Evolutionary conservation across 2,797 vertebrate species (phyloP), one percentile per base, ranked within the genome.

Genomic region (Epinephelus malabaricus): DNA sequence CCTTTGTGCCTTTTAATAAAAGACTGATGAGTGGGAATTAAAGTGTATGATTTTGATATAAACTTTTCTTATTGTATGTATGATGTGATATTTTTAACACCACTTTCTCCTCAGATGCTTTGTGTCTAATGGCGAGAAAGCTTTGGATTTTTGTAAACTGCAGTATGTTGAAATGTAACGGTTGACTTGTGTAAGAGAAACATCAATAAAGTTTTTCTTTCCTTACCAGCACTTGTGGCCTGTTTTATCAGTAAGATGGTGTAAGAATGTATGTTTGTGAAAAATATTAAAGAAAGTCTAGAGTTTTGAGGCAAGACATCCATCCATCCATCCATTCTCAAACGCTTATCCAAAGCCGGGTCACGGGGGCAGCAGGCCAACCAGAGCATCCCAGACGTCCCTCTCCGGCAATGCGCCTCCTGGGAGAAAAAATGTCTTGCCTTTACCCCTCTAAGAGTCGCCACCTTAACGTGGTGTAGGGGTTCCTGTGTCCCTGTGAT

Each of bases 171-270:
- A 80, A 79, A 72, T 90, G 82, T 88, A 88, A 81, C 50, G 66
- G n/a, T 73, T 89, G 70, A 78, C 69, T 68, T 90, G 50, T 93
- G 68, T 86, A 87, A 73, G 38, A 82, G 53, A 85, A 90, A 83
- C 61, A 83, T 85, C 78, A 94, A 94, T 94, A 94, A 95, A 94
- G 88, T 81, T 92, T 86, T 89, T 89, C 84, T 82, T 81, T 85
- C 62, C 51, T 7, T 79, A 84, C 46, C 45, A 55, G 64, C 7
- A 6, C 5, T 7, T 71, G 51, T 81, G n/a, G 73, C 13, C 15
- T 23, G 49, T 83, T 19, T 56, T 19, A 40, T 84, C 12, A 46
- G 6, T 75, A 38, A 55, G n/a, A 66, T 5, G 1, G 4, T 66
- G 21, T 18, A 30, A 66, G 47, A 60, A 46, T 46, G 2, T 43